Evolutionary conservation across 2,888 invertebrate genomes (phyloP).

Genomic region (Catocala fraxini): DNA sequence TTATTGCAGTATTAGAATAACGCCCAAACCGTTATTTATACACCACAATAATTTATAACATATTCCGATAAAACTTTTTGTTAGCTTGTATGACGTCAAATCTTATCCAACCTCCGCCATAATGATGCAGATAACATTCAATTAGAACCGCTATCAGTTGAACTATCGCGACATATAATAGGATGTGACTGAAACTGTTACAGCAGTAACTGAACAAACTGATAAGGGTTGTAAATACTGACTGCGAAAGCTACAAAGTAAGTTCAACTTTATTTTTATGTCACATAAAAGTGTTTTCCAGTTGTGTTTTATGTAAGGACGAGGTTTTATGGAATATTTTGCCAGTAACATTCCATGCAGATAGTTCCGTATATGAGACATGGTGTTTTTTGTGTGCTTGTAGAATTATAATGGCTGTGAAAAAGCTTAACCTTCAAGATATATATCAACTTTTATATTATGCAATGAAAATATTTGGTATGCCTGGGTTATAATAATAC

Average conservation of each 20-base stretch:
- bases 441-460: too few species aligned
- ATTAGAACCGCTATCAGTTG: constrained; percentile 46
- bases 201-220: constrained; percentile 44
- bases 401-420: constrained; percentile 1
- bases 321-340: constrained; percentile 44
- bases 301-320: constrained; percentile 14
- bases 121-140: constrained; percentile 38
- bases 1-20: too few species aligned
- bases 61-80: not conserved
- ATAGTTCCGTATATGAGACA: constrained; percentile 18
- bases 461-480: too few species aligned
- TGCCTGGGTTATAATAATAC: too few species aligned
- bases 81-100: constrained; percentile 38
- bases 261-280: not conserved
- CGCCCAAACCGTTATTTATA: too few species aligned
- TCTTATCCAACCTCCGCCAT: constrained; percentile 27
- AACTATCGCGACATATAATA: constrained; percentile 40
- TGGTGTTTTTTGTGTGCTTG: not conserved
- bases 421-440: too few species aligned
- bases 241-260: constrained; percentile 11
- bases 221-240: constrained; percentile 49
- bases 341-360: constrained; percentile 33
- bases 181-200: constrained; percentile 33
- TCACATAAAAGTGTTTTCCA: constrained; percentile 21
- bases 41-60: too few species aligned